These are phyloP conservation scores for Crocallis elinguaria DNA, from an alignment of 2,888 invertebrate genomes.

Conservation along the genomic window DNA sequence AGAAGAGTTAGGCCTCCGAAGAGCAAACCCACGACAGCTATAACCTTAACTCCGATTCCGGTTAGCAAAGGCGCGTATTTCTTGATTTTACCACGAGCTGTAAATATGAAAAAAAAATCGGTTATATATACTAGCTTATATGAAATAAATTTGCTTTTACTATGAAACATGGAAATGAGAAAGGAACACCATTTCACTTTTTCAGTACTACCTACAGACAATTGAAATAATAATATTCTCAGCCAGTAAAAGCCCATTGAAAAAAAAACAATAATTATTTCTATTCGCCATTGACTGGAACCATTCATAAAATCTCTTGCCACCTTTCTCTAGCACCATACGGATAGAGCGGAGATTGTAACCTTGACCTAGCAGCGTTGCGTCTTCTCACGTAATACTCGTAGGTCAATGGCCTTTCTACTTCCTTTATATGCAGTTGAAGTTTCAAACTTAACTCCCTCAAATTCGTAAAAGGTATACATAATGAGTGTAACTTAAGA, in stretches of 20 bases:
- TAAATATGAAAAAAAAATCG: slow-evolving; percentile 12
- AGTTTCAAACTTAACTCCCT: background rate
- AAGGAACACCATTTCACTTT: too few species aligned
- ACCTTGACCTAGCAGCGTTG: slow-evolving; percentile 57
- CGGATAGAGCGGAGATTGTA: slow-evolving; percentile 21
- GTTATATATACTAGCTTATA: too few species aligned
- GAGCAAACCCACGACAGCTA: slow-evolving; percentile 88
- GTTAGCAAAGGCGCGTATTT: slow-evolving; percentile 89
- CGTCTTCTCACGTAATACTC: slow-evolving; percentile 49
- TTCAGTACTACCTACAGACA: too few species aligned
- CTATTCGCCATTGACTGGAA: background rate
- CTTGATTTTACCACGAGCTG: slow-evolving; percentile 91
- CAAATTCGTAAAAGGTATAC: too few species aligned
- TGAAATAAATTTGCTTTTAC: too few species aligned
- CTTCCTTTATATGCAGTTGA: slow-evolving; percentile 14
- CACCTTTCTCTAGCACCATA: slow-evolving; percentile 14
- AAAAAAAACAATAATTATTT: background rate
- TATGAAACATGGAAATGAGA: too few species aligned
- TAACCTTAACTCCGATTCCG: slow-evolving; percentile 88
- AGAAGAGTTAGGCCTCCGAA: slow-evolving; percentile 89
- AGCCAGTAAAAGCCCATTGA: too few species aligned
- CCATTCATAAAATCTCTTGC: background rate
- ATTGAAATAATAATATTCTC: too few species aligned
- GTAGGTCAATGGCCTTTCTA: slow-evolving; percentile 46
- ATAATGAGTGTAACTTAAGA: too few species aligned